phyloP scores from a whole-genome alignment of 2,888 invertebrate genomes.

The Gryllus longicercus region DNA sequence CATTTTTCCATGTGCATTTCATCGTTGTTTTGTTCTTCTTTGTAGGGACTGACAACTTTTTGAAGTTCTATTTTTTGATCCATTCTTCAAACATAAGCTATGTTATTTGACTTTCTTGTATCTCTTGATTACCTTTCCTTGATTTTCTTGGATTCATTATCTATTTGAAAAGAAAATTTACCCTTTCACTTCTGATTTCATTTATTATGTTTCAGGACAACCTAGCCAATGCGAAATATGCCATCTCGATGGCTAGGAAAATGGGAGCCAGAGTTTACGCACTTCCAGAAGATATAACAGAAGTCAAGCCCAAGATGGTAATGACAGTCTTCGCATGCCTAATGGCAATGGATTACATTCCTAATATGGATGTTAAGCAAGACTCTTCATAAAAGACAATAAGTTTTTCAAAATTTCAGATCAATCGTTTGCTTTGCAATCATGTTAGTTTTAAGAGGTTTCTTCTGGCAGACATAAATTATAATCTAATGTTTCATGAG shows the following conservation, averaged over 20 bases:
- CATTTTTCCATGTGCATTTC: too few species aligned
- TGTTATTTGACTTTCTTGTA: too few species aligned
- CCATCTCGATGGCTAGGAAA: conserved; percentile 95
- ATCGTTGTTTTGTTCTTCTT: too few species aligned
- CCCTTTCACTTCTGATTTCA: conserved; percentile 18
- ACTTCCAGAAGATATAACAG: conserved; percentile 96
- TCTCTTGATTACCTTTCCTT: too few species aligned
- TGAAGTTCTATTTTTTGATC: too few species aligned
- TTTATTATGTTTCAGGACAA: conserved; percentile 71
- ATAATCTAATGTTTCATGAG: background rate
- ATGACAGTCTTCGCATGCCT: conserved; percentile 99
- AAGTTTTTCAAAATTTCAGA: background rate
- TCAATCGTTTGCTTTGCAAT: background rate
- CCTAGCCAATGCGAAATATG: conserved; percentile 97
- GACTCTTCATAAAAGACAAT: background rate
- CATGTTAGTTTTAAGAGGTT: background rate
- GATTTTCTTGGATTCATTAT: too few species aligned
- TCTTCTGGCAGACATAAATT: background rate
- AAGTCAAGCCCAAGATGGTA: conserved; percentile 97
- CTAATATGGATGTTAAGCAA: conserved; percentile 65
- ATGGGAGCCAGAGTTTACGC: conserved; percentile 98
- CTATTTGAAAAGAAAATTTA: too few species aligned
- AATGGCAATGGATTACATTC: conserved; percentile 95
- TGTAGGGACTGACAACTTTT: too few species aligned
- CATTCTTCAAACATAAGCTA: too few species aligned